These are phyloP conservation scores for Scolopax mira DNA, from an alignment of 2,113 vertebrate species.

Conservation along the genomic window DNA sequence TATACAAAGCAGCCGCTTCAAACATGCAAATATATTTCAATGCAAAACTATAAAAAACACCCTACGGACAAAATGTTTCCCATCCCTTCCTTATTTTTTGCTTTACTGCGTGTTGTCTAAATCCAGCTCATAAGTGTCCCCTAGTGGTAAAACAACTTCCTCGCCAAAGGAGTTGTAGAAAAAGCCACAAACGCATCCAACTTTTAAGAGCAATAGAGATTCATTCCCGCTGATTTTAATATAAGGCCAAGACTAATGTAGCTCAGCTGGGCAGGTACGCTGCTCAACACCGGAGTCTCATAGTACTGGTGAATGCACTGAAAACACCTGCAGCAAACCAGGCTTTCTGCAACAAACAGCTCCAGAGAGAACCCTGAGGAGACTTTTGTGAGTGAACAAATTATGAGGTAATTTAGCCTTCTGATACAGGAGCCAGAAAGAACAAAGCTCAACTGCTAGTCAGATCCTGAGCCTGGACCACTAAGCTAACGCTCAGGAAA, in stretches of 20 bases:
- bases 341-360: neutral
- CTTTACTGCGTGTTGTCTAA: neutral
- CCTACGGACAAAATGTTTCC: neutral
- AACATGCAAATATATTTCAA: neutral
- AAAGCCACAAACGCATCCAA: neutral
- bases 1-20: neutral
- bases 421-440: neutral
- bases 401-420: neutral
- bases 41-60: neutral
- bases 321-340: neutral
- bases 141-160: slow-evolving; percentile 30
- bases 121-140: slow-evolving; percentile 67
- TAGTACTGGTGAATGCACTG: neutral
- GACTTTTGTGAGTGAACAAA: neutral
- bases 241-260: rapidly evolving
- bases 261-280: neutral
- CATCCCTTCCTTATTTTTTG: neutral
- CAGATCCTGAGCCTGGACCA: neutral
- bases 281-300: neutral
- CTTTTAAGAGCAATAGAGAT: neutral
- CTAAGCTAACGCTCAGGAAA: neutral
- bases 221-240: neutral
- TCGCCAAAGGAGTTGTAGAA: neutral
- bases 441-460: neutral
- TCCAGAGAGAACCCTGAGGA: neutral